These are phyloP conservation scores for Octomys mimax DNA, from an alignment of 2,797 vertebrate genomes.

Conservation along the genomic window DNA sequence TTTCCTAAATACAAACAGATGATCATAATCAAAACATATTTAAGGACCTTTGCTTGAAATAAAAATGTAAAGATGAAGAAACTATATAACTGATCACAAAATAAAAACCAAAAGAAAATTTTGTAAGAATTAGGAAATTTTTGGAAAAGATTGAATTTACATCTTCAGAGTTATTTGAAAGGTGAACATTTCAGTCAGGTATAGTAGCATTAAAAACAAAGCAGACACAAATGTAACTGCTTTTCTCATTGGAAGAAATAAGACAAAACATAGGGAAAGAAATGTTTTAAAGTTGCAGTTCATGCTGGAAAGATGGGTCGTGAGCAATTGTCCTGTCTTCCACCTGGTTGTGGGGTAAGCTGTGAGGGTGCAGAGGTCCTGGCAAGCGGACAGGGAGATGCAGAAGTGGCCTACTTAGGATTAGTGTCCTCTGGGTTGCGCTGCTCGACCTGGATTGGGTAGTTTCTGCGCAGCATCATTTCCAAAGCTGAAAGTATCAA, in stretches of 20 bases:
- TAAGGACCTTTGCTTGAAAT: conserved; percentile 39
- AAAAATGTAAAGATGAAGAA: conserved; percentile 45
- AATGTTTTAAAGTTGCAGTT: background rate
- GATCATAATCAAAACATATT: conserved; percentile 15
- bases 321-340: background rate
- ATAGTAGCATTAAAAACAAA: background rate
- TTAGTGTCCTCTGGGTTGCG: background rate
- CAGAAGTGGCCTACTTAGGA: background rate
- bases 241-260: background rate
- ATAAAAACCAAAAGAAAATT: background rate
- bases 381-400: background rate
- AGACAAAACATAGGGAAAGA: conserved; percentile 15
- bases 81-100: conserved; percentile 23
- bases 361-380: background rate
- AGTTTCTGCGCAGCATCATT: background rate
- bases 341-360: background rate
- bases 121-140: conserved; percentile 14
- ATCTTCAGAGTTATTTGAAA: conserved; percentile 42
- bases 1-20: background rate
- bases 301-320: background rate
- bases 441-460: background rate
- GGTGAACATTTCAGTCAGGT: background rate
- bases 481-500: background rate
- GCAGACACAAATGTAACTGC: background rate
- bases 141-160: background rate